These are phyloP conservation scores for Masticophis lateralis DNA, from an alignment of 2,797 vertebrate species.

Conservation along the genomic window DNA sequence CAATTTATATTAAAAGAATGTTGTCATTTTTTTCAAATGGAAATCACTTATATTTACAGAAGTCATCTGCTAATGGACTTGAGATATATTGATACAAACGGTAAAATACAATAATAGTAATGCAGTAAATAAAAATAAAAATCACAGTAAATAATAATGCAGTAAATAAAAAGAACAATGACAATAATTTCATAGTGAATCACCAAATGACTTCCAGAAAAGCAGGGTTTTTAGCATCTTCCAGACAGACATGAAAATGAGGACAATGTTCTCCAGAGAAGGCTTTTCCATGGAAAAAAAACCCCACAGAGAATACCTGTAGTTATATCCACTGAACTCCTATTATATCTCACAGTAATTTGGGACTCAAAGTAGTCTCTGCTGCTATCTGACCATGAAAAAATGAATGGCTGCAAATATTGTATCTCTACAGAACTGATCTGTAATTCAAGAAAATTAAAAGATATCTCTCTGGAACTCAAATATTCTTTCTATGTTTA, in stretches of 20 bases:
- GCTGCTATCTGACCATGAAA: not conserved
- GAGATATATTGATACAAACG: not conserved
- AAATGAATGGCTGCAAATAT: not conserved
- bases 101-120: not conserved
- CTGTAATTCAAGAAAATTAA: not conserved
- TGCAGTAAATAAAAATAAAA: not conserved
- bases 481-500: not conserved
- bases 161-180: not conserved
- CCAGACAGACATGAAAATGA: not conserved
- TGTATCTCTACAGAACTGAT: not conserved
- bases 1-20: not conserved
- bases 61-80: not conserved
- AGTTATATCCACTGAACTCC: not conserved
- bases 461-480: not conserved
- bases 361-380: not conserved
- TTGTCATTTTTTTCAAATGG: not conserved
- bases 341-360: not conserved
- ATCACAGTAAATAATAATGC: not conserved
- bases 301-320: not conserved
- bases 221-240: not conserved
- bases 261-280: not conserved
- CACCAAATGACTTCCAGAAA: not conserved
- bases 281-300: not conserved
- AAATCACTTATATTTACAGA: not conserved
- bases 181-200: not conserved